Evolutionary conservation across 2,113 vertebrate species (phyloP), one percentile per base, ranked within the genome.

Genomic region (Phyllopteryx taeniolatus): DNA sequence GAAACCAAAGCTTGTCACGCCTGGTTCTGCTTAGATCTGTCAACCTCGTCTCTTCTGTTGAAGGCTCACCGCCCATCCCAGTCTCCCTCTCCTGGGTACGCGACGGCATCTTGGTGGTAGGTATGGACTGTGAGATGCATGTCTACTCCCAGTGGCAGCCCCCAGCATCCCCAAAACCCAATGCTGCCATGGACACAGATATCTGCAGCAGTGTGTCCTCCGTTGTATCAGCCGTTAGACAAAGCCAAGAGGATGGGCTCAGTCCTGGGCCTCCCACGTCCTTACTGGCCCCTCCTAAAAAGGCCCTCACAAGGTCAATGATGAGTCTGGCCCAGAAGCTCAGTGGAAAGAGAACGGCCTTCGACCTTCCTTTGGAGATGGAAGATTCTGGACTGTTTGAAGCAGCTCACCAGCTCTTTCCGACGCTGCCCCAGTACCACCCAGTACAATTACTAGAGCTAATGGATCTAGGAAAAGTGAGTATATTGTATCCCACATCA

Each of bases 41-140:
- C 0, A 94, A 96, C 79, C 89, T 98, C 72, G 91, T 98, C 70
- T 98, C 97, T 17, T 98, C 97, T 63, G 95, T 99, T 10, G 97
- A 98, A 79, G 96, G 96, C 10, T 95, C 95, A 0, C 88, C 93
- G 61, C 95, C 97, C 64, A 92, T 97, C 81, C 98, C 98, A 14
- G 94, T 98, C 44, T 98, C 95, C 51, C 93, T 99, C 71, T 99
- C 98, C 43, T 99, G 98, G 98, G 97, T 99, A 33, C 93, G 98
- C 71, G 96, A 99, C 88, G 98, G 98, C 59, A 98, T 99, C 84
- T 87, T 99, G 66, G 97, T 99, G 4, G 95, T 98, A 60, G 98
- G 97, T 74, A 99, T 99, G 97, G 97, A 99, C 75, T 99, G 96
- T 82, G 98, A 99, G 90, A 99, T 99, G 96, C 97, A 98, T 20